Base-by-base conservation (phyloP, 2,113 vertebrate species). In the Tylochromis polylepis region DNA sequence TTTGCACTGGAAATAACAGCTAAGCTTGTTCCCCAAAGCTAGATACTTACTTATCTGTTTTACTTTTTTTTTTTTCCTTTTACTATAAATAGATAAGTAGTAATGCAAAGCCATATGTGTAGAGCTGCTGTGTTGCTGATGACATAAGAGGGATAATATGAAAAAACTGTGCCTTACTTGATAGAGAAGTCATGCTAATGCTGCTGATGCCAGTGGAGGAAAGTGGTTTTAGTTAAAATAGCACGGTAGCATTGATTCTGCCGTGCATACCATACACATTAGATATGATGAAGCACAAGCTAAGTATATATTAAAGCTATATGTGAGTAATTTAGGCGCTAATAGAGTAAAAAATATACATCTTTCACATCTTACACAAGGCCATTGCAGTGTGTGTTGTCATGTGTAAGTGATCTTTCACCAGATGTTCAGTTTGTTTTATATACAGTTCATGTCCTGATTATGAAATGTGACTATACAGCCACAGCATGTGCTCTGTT, bases 111-210 rank as follows among this genome's bases (percentile, higher is more conserved):
- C 24, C 79, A 81, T 83, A 79, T 53, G 55, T 78, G 75, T 5
- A 16, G 43, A 75, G 84, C 72, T 57, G 34, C 43, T 59, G 72
- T 86, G 51, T 65, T 57, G 62, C 79, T 88, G 81, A 82, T 84
- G 85, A 92, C 82, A 94, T 88, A 91, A 91, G 78, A 46, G 62
- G 81, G 81, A 89, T 85, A 86, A 90, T 53, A 67, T 27, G 59
- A 56, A 84, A 75, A 24, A 49, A 89, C 15, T 79, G 81, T 67
- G 80, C 55, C 20, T 79, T 85, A 81, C 87, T 83, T 36, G 29
- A 70, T 15, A 22, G 24, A 79, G 70, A 72, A 46, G 77, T 77
- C 46, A n/a, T 20, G 43, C 59, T 72, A 89, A 90, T 84, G 72
- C 51, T 49, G 55, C 84, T 62, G 79, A 87, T 29, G 59, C 65